phyloP scores from a whole-genome alignment of 2,113 vertebrate species.

The Crypturellus undulatus region DNA sequence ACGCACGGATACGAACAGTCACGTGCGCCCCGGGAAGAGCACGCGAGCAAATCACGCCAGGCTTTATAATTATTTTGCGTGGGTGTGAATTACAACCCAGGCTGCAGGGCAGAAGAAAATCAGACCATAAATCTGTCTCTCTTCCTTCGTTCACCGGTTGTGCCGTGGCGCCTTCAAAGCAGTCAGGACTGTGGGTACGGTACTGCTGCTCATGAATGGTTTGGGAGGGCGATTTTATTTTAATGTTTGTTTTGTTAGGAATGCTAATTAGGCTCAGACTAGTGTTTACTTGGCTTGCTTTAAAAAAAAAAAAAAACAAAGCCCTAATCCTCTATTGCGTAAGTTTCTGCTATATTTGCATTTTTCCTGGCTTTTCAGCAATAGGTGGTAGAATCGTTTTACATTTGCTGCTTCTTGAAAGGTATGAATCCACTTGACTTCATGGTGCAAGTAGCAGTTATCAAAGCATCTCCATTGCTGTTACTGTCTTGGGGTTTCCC shows the following conservation, averaged over 20 bases:
- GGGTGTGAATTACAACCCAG: neutral
- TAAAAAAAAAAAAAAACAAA: neutral
- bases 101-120: neutral
- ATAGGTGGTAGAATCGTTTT: neutral
- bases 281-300: neutral
- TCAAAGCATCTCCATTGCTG: neutral
- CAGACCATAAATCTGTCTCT: neutral
- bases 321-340: neutral
- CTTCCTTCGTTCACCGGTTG: fast-evolving
- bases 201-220: neutral
- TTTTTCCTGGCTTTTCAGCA: neutral
- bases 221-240: neutral
- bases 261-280: neutral
- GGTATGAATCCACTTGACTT: neutral
- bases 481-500: neutral
- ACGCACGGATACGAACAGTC: neutral
- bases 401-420: neutral
- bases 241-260: neutral
- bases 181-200: neutral
- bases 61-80: fast-evolving
- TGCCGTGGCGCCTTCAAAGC: neutral
- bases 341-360: neutral
- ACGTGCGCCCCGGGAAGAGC: neutral
- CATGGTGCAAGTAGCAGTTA: neutral
- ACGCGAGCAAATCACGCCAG: neutral